Evolutionary conservation across 2,797 vertebrate species (phyloP).

Genomic region (Squalus acanthias): DNA sequence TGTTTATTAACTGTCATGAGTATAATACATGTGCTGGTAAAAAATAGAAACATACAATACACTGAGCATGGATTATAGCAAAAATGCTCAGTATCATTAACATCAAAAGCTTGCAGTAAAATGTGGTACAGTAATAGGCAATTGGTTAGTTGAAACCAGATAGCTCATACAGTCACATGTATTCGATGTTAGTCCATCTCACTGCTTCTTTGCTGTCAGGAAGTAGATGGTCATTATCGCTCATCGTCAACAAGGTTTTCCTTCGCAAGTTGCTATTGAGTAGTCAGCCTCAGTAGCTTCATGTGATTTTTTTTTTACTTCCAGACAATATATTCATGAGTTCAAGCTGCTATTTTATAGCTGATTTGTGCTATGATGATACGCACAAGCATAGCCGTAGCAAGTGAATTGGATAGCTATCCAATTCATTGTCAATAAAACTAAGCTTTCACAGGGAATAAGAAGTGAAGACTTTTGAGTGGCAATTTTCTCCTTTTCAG

Average conservation of each 20-base stretch:
- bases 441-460: neutral
- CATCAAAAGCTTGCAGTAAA: constrained; percentile 15
- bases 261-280: neutral
- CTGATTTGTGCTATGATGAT: constrained; percentile 23
- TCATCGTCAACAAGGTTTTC: neutral
- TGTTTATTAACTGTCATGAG: neutral
- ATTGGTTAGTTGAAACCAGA: neutral
- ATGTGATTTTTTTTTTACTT: neutral
- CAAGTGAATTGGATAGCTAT: constrained; percentile 5
- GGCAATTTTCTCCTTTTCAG: constrained; percentile 8
- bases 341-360: constrained; percentile 21
- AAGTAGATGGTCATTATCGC: neutral
- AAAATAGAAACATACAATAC: neutral
- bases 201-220: neutral
- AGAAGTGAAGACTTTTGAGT: constrained; percentile 12
- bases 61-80: neutral
- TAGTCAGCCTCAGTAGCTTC: neutral
- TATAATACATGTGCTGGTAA: neutral
- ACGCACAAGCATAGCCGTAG: neutral
- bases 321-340: constrained; percentile 28
- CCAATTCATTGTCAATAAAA: constrained; percentile 30
- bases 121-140: neutral
- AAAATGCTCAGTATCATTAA: neutral
- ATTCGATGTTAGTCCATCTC: neutral
- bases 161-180: neutral